phyloP scores from a whole-genome alignment of 2,888 invertebrate genomes.

The Eupsilia transversa region DNA sequence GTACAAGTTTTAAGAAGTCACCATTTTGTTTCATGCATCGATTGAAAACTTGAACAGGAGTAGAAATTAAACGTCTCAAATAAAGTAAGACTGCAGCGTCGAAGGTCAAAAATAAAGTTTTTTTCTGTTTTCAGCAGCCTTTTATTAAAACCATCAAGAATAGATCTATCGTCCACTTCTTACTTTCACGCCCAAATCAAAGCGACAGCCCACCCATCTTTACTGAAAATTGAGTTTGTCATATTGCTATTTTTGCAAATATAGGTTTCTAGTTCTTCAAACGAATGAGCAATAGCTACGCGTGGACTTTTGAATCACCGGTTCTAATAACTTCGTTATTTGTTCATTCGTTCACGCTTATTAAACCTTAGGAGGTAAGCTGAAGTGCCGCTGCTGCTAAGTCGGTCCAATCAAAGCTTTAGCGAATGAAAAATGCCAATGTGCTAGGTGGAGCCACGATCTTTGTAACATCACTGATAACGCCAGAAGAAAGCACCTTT shows the following conservation, averaged over 20 bases:
- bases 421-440: not conserved
- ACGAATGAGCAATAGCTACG: conserved; percentile 43
- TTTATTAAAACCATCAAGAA: not conserved
- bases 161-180: not conserved
- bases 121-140: not conserved
- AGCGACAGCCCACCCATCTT: not conserved
- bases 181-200: not conserved
- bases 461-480: not conserved
- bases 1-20: conserved; percentile 1
- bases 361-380: conserved; percentile 20
- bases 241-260: conserved; percentile 55
- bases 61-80: not conserved
- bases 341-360: conserved; percentile 40
- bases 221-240: conserved; percentile 45
- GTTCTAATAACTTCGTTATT: conserved; percentile 39
- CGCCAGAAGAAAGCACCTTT: not conserved
- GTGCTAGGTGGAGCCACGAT: not conserved
- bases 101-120: not conserved
- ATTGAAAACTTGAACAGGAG: not conserved
- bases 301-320: conserved; percentile 45
- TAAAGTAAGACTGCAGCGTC: not conserved
- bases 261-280: conserved; percentile 55
- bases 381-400: conserved; percentile 8
- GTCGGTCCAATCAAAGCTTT: not conserved
- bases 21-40: conserved; percentile 6